These are phyloP conservation scores for Stenolophus ochropezus DNA, from an alignment of 2,888 invertebrate species.

Conservation along the genomic window DNA sequence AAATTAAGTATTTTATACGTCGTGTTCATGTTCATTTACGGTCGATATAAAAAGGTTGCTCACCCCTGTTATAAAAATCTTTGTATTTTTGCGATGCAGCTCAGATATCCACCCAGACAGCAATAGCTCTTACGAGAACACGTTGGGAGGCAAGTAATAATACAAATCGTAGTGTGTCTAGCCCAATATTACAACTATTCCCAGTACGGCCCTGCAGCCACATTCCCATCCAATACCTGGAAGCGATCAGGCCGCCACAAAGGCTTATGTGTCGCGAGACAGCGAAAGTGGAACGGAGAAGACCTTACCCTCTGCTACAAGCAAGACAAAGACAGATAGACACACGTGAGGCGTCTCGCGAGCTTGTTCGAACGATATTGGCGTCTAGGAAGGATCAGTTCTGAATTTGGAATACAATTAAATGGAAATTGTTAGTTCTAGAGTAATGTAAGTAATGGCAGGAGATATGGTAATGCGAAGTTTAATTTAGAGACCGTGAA, in stretches of 20 bases:
- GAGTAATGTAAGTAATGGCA: constrained; percentile 27
- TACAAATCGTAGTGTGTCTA: neutral
- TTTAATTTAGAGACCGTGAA: constrained; percentile 16
- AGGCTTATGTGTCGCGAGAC: constrained; percentile 49
- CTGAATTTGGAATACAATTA: constrained; percentile 46
- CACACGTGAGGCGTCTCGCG: neutral
- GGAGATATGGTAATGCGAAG: constrained; percentile 37
- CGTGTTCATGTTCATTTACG: neutral
- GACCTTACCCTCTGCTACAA: neutral
- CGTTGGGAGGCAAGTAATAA: neutral
- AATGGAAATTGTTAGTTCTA: constrained; percentile 47
- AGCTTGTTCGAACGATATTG: constrained; percentile 37
- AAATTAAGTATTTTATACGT: neutral
- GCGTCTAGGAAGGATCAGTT: constrained; percentile 36
- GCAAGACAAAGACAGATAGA: constrained; percentile 4
- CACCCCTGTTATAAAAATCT: neutral
- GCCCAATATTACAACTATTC: constrained; percentile 1
- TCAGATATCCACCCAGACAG: neutral
- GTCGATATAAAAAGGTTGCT: too few relatives aligned
- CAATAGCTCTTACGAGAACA: neutral
- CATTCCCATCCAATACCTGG: constrained; percentile 52
- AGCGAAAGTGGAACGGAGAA: constrained; percentile 17
- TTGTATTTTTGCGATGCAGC: neutral
- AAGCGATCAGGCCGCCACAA: constrained; percentile 54
- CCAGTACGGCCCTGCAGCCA: constrained; percentile 25